phyloP scores from a whole-genome alignment of 2,113 vertebrate species.

The Hydrolagus affinis region DNA sequence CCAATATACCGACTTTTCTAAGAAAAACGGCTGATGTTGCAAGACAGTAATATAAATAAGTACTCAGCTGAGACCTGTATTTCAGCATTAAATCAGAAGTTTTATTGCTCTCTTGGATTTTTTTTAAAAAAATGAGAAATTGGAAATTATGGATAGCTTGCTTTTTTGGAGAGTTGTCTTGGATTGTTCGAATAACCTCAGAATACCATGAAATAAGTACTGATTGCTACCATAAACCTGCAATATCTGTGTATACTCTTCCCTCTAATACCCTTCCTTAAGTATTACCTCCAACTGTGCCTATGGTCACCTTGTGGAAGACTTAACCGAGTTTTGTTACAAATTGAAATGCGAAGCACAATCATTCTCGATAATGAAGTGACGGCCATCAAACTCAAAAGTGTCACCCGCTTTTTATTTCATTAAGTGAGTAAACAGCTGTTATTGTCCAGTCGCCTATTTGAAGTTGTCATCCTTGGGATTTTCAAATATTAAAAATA shows the following conservation, averaged over 20 bases:
- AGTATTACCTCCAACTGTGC: no score
- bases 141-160: not conserved
- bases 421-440: not conserved
- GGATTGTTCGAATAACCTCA: not conserved
- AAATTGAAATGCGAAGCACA: not conserved
- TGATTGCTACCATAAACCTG: not conserved
- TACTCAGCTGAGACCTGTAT: not conserved
- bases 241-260: not conserved
- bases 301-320: not conserved
- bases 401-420: not conserved
- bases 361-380: not conserved
- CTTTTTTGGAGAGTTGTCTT: not conserved
- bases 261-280: not conserved
- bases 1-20: not conserved
- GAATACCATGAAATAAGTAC: not conserved
- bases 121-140: not conserved
- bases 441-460: not conserved
- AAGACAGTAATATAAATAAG: not conserved
- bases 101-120: not conserved
- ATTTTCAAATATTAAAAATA: not conserved
- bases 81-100: no score
- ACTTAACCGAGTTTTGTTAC: not conserved
- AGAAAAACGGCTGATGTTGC: no score
- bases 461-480: not conserved
- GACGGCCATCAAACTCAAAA: no score